Evolutionary conservation across 2,888 invertebrate genomes (phyloP).

Genomic region (Tromatobia lineatoria): DNA sequence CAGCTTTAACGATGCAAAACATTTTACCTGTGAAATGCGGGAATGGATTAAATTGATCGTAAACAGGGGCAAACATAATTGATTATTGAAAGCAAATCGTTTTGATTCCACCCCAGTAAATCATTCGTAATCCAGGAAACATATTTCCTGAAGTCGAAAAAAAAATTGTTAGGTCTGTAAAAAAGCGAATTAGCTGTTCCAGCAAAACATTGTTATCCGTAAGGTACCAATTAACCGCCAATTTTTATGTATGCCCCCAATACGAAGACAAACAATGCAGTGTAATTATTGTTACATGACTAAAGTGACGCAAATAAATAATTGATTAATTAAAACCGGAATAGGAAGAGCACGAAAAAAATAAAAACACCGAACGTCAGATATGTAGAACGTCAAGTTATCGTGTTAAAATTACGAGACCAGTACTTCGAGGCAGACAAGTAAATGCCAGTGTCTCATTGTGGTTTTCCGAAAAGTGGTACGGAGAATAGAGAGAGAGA

Average conservation of each 20-base stretch:
- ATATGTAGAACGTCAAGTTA: slow-evolving; percentile 7
- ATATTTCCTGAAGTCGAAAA: too few relatives aligned
- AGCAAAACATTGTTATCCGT: too few relatives aligned
- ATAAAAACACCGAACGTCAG: neutral
- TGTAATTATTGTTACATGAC: neutral
- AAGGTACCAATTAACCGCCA: too few relatives aligned
- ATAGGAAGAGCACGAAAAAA: neutral
- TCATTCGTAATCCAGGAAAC: too few relatives aligned
- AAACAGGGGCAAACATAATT: too few relatives aligned
- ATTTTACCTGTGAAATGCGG: neutral
- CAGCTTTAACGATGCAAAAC: neutral
- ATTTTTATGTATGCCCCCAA: too few relatives aligned
- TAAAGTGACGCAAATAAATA: neutral
- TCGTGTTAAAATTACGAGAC: slow-evolving; percentile 15
- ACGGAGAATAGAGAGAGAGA: slow-evolving; percentile 10
- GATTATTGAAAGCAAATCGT: too few relatives aligned
- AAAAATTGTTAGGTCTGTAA: too few relatives aligned
- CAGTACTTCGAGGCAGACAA: neutral
- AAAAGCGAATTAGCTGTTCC: too few relatives aligned
- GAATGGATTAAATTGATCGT: neutral
- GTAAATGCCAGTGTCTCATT: slow-evolving; percentile 19
- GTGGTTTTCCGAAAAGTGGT: slow-evolving; percentile 26
- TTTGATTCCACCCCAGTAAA: too few relatives aligned
- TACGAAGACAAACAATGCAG: too few relatives aligned
- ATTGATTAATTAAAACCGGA: slow-evolving; percentile 26